phyloP scores from a whole-genome alignment of 2,113 vertebrate genomes.

The Bubo blakistoni region DNA sequence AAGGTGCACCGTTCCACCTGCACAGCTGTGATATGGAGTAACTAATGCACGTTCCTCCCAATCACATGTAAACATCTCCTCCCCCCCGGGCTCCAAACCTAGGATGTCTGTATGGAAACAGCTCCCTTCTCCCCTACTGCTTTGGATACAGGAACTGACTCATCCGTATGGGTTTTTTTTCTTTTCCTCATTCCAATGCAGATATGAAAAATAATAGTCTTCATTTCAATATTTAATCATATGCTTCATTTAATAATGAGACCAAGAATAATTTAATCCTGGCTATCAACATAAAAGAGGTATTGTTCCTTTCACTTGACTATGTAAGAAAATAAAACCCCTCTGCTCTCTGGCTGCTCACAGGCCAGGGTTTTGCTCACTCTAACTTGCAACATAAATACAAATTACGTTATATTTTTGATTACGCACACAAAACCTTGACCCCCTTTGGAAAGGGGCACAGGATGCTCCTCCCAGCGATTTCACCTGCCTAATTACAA shows the following conservation, averaged over 20 bases:
- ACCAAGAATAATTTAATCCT: conserved; percentile 49
- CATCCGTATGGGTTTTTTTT: neutral
- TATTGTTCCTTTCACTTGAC: neutral
- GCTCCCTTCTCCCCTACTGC: neutral
- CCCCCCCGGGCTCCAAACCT: neutral
- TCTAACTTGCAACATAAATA: neutral
- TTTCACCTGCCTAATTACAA: conserved; percentile 6
- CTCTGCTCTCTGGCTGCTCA: neutral
- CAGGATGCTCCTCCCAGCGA: neutral
- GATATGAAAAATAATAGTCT: conserved; percentile 53
- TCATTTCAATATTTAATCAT: conserved; percentile 61
- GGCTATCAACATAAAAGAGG: conserved; percentile 34
- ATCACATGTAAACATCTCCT: neutral
- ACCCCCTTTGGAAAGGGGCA: neutral
- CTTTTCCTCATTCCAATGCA: conserved; percentile 4
- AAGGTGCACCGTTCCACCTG: neutral
- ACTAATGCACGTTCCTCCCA: neutral
- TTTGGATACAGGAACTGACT: conserved; percentile 35
- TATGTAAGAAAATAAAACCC: neutral
- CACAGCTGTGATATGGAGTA: neutral
- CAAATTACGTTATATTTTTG: neutral
- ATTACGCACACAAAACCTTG: neutral
- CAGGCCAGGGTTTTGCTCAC: neutral
- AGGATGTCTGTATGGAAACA: neutral
- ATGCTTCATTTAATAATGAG: conserved; percentile 53